Evolutionary conservation across 2,888 invertebrate genomes (phyloP), one percentile per base, ranked within the genome.

Genomic region (Dryocosmus kuriphilus): DNA sequence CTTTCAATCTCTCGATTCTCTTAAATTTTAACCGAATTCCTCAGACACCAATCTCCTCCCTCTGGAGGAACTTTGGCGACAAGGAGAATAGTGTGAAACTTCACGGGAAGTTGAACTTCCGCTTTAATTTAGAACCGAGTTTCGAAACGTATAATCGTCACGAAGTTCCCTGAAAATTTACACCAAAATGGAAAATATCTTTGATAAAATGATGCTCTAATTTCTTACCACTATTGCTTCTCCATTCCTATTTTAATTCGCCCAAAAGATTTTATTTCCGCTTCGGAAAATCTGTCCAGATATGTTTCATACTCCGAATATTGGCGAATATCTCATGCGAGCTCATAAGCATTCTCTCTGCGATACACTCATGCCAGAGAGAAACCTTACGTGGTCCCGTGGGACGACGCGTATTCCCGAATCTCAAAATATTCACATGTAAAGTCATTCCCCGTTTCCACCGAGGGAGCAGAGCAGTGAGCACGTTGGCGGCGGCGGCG

Each of bases 371-470:
- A 30, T 46, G 32, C 6, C 32, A n/a, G 30, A 27, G 41, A n/a
- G 32, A 71, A 71, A 71, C 77, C 82, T 71, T 79, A 76, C 77
- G 57, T 74, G 81, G 77, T 87, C 87, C 86, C 88, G 80, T 62
- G 87, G 87, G 87, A 88, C 16, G 63, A 46, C 65, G 84, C 85
- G 85, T 89, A 90, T 89, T 90, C 86, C 86, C 88, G 88, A 90
- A 90, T 90, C 89, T 87, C 88, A 88, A 90, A 90, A 90, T 90
- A 90, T 89, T 88, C 88, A 82, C 87, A 84, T 89, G 87, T 88
- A 88, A 87, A 90, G 87, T 71, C 71, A 86, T 85, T 84, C 82
- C 78, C 83, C 80, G 77, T 78, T 80, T 80, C 77, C 78, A 78
- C 74, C 79, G 81, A 74, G 79, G 74, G 79, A 55, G 79, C 79